Conservation (phyloP, 64 coral and sea anemone species). For the Astreopora myriophthalma region DNA sequence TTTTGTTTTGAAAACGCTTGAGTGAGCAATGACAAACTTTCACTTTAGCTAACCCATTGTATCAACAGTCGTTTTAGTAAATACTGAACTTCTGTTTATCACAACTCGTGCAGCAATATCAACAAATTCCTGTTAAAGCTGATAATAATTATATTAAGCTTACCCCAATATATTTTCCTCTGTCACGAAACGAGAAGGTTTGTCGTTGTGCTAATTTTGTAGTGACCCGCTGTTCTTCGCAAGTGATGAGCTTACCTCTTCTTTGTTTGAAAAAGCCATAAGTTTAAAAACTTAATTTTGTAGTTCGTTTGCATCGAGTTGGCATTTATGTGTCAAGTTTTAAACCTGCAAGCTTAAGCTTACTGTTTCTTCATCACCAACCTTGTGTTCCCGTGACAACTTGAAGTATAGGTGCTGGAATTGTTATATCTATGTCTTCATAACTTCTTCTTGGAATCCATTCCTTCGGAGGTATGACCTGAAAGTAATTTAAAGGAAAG, state of each 20-base stretch:
- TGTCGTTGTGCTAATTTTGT: neutral
- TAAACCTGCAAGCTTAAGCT: neutral
- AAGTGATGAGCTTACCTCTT: neutral
- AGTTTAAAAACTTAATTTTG: too few relatives aligned
- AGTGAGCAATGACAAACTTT: neutral
- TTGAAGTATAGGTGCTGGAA: conserved; percentile 95
- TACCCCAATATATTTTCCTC: too few relatives aligned
- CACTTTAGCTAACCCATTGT: neutral
- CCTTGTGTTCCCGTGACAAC: conserved; percentile 97
- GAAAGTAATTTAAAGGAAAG: neutral
- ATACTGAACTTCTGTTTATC: neutral
- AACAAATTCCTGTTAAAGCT: neutral
- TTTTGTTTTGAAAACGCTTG: neutral
- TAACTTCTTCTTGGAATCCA: conserved; percentile 91
- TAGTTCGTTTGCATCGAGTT: too few relatives aligned
- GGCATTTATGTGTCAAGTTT: too few relatives aligned
- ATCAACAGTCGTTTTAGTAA: neutral
- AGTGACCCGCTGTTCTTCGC: neutral
- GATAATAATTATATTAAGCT: neutral
- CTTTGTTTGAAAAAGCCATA: neutral
- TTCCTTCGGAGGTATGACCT: conserved; percentile 98
- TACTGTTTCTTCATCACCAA: neutral
- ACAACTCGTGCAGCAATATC: neutral
- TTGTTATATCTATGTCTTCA: conserved; percentile 65
- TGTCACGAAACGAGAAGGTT: neutral